These are phyloP conservation scores for Pollenia amentaria DNA, from an alignment of 2,888 invertebrate genomes.

Conservation along the genomic window DNA sequence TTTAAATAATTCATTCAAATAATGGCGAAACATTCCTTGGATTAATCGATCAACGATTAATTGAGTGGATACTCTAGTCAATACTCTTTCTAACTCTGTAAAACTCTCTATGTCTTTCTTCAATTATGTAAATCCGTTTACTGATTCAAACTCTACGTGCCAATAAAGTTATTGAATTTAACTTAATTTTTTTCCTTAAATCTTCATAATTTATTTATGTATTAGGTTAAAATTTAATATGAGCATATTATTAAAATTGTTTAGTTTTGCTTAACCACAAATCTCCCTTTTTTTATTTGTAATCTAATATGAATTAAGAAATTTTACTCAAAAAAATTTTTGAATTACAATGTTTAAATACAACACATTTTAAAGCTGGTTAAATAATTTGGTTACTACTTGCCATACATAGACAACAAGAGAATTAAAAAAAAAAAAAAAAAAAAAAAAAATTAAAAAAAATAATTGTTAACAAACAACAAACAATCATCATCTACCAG, in stretches of 20 bases:
- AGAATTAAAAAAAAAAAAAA: neutral
- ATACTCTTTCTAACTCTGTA: too few relatives aligned
- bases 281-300: slow-evolving; percentile 24
- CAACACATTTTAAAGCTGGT: slow-evolving; percentile 16
- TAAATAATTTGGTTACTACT: slow-evolving; percentile 32
- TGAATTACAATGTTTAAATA: slow-evolving; percentile 36
- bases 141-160: too few relatives aligned
- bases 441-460: neutral
- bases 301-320: slow-evolving; percentile 62
- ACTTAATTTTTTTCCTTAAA: too few relatives aligned
- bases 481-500: slow-evolving; percentile 34
- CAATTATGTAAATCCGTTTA: too few relatives aligned
- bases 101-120: too few relatives aligned
- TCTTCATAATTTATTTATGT: too few relatives aligned
- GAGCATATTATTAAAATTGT: slow-evolving; percentile 9
- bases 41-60: too few relatives aligned
- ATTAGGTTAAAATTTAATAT: neutral
- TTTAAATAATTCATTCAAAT: too few relatives aligned
- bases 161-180: too few relatives aligned
- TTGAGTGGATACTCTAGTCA: too few relatives aligned
- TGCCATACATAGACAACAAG: too few relatives aligned
- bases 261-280: slow-evolving; percentile 22
- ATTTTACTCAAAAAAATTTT: slow-evolving; percentile 48
- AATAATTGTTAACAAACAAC: slow-evolving; percentile 50
- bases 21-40: too few relatives aligned